Evolutionary conservation across 2,888 invertebrate genomes (phyloP).

Genomic region (Punctoribates punctum): DNA sequence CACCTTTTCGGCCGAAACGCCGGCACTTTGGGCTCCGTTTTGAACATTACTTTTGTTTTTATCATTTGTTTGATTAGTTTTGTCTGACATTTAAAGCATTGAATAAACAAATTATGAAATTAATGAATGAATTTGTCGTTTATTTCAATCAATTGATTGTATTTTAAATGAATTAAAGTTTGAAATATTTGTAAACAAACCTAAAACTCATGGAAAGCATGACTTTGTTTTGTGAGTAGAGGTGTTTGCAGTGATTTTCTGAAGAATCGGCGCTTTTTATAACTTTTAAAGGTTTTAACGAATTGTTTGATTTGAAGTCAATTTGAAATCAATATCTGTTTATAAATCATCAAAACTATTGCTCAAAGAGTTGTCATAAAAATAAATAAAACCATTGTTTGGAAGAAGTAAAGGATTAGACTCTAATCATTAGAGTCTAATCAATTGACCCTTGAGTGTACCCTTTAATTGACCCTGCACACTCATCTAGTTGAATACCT

Average conservation of each 20-base stretch:
- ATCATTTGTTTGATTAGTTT: neutral
- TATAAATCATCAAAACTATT: too few species aligned
- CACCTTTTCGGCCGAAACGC: neutral
- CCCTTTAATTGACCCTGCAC: too few species aligned
- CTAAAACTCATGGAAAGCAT: neutral
- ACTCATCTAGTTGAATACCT: too few species aligned
- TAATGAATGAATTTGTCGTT: neutral
- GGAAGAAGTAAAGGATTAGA: too few species aligned
- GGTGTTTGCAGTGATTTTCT: neutral
- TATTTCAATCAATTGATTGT: neutral
- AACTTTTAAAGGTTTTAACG: too few species aligned
- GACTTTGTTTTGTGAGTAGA: conserved; percentile 24
- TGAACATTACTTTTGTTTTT: neutral
- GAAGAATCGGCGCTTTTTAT: too few species aligned
- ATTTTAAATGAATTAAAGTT: neutral
- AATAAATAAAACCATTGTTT: too few species aligned
- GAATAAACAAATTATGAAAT: neutral
- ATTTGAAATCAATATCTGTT: too few species aligned
- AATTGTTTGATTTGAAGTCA: too few species aligned
- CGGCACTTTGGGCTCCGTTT: neutral
- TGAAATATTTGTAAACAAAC: neutral
- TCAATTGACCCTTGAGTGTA: too few species aligned
- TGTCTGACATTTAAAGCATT: neutral
- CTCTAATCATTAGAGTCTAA: too few species aligned
- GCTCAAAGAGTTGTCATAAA: too few species aligned